Conservation (phyloP, 2,888 invertebrate genomes). For the Brachyopa scutellaris region DNA sequence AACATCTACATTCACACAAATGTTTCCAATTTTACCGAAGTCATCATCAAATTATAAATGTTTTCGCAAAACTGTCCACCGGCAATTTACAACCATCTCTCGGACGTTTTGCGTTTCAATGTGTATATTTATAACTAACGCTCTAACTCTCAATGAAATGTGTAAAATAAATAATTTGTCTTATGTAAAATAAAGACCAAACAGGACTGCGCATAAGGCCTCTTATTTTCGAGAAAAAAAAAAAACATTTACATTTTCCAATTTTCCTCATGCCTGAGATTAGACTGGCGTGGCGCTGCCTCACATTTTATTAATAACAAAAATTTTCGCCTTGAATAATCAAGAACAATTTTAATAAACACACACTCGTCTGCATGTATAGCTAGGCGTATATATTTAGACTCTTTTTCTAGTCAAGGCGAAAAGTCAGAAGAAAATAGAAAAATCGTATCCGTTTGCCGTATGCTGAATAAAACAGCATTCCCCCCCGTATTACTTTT, state of each 20-base stretch:
- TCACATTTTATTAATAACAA: slow-evolving; percentile 70
- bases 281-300: slow-evolving; percentile 31
- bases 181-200: slow-evolving; percentile 30
- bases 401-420: slow-evolving; percentile 61
- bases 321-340: slow-evolving; percentile 64
- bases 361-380: slow-evolving; percentile 46
- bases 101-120: neutral
- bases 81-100: neutral
- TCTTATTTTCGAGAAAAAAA: slow-evolving; percentile 12
- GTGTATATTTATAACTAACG: slow-evolving; percentile 19
- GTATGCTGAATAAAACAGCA: slow-evolving; percentile 47
- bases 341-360: slow-evolving; percentile 65
- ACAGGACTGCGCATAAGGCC: slow-evolving; percentile 49
- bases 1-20: slow-evolving; percentile 6
- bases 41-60: neutral
- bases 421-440: slow-evolving; percentile 57
- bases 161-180: slow-evolving; percentile 8
- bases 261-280: slow-evolving; percentile 51
- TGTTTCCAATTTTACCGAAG: neutral
- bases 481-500: slow-evolving; percentile 45
- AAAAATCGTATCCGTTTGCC: slow-evolving; percentile 50
- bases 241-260: slow-evolving; percentile 39
- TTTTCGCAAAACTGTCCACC: neutral
- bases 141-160: slow-evolving; percentile 28
- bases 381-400: slow-evolving; percentile 60